Evolutionary conservation across 2,888 invertebrate species (phyloP).

Genomic region (Callimorpha dominula): DNA sequence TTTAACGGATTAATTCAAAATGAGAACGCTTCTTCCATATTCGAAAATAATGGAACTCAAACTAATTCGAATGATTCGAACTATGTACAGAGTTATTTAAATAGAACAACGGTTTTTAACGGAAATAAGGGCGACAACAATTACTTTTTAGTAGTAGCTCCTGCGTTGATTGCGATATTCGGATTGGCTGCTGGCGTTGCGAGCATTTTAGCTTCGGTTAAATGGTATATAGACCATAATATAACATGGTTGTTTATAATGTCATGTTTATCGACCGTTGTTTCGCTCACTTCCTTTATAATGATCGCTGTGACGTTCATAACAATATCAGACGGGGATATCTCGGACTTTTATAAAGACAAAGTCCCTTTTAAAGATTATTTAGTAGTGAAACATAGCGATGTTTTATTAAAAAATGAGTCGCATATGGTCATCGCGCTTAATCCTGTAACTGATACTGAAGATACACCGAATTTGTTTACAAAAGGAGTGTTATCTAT

Average conservation of each 20-base stretch:
- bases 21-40: constrained; percentile 31
- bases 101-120: constrained; percentile 45
- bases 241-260: constrained; percentile 88
- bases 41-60: constrained; percentile 35
- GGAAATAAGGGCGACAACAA: constrained; percentile 42
- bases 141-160: constrained; percentile 79
- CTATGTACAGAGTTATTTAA: constrained; percentile 38
- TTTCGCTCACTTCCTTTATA: constrained; percentile 78
- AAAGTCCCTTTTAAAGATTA: constrained; percentile 75
- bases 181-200: constrained; percentile 83
- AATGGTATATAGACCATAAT: constrained; percentile 90
- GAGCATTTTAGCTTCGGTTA: constrained; percentile 88
- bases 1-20: constrained; percentile 33
- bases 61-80: constrained; percentile 42
- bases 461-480: constrained; percentile 66
- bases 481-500: constrained; percentile 84
- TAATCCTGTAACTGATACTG: constrained; percentile 56
- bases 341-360: constrained; percentile 77
- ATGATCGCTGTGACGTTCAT: constrained; percentile 79
- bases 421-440: constrained; percentile 75
- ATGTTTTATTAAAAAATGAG: constrained; percentile 71
- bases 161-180: constrained; percentile 82
- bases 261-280: constrained; percentile 83
- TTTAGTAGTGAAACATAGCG: constrained; percentile 72
- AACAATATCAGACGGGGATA: constrained; percentile 70